A percentile compares a stretch with the other conserved stretches of the same genome.
Conservation (phyloP, 2,888 invertebrate species). For the Watsonalla cultraria region DNA sequence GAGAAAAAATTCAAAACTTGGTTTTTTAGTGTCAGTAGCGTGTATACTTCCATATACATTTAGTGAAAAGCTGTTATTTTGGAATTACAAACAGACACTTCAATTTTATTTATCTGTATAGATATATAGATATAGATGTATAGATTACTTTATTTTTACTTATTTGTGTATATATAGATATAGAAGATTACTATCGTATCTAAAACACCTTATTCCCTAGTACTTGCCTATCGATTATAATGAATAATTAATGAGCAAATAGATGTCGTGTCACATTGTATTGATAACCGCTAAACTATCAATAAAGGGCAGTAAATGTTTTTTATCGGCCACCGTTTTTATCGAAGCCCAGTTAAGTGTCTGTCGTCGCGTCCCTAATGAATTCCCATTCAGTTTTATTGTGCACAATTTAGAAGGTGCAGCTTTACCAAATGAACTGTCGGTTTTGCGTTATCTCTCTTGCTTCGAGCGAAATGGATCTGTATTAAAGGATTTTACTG, state of each 20-base stretch:
- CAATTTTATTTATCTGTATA: too few relatives aligned
- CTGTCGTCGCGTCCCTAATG: constrained; percentile 3
- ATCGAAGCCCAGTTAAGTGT: constrained; percentile 8
- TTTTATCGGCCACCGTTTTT: constrained; percentile 15
- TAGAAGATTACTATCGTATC: too few relatives aligned
- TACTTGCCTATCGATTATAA: not conserved
- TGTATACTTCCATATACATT: too few relatives aligned
- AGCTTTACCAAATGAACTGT: not conserved
- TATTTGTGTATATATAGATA: too few relatives aligned
- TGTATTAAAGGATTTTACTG: not conserved
- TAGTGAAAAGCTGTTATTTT: too few relatives aligned
- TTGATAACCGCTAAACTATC: constrained; percentile 21
- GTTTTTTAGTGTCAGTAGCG: too few relatives aligned
- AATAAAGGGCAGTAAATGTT: constrained; percentile 19
- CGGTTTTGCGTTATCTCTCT: not conserved
- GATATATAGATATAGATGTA: too few relatives aligned
- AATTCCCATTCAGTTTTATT: constrained; percentile 4
- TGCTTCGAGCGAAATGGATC: not conserved
- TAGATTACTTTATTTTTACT: too few relatives aligned
- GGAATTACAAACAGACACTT: too few relatives aligned
- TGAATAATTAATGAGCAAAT: not conserved
- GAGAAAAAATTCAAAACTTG: too few relatives aligned
- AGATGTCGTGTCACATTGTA: constrained; percentile 7
- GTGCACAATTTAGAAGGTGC: not conserved
- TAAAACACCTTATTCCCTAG: too few relatives aligned